Percentiles rank a stretch among this genome's conserved stretches.
phyloP scores from a whole-genome alignment of 2,113 vertebrate genomes.

The Hymenochirus boettgeri region DNA sequence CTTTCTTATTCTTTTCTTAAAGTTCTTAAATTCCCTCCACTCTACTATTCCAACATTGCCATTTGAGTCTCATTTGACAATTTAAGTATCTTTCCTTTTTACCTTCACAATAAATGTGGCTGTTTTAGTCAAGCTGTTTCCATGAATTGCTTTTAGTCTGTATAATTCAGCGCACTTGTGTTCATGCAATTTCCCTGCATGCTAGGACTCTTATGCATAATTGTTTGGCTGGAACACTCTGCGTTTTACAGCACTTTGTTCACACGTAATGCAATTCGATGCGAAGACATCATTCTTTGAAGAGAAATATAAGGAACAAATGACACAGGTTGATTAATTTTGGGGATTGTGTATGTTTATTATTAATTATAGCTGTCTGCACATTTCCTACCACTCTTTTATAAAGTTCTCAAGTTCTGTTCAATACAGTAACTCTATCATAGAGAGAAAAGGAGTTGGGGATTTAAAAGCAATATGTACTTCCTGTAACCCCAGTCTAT shows the following conservation, averaged over 20 bases:
- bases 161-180: conserved; percentile 30
- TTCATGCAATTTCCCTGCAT: conserved; percentile 41
- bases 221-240: conserved; percentile 38
- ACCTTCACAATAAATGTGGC: conserved; percentile 16
- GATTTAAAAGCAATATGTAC: too few species aligned
- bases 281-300: conserved; percentile 19
- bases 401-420: too few species aligned
- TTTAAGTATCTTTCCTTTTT: conserved; percentile 23
- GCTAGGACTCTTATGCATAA: conserved; percentile 41
- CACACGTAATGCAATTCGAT: conserved; percentile 22
- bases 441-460: too few species aligned
- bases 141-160: conserved; percentile 39
- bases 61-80: conserved; percentile 21
- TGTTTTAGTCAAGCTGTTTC: conserved; percentile 42
- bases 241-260: conserved; percentile 35
- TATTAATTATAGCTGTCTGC: background rate
- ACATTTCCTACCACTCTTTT: background rate
- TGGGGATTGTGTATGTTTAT: background rate
- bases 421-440: too few species aligned
- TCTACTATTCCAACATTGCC: too few species aligned
- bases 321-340: background rate
- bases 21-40: too few species aligned
- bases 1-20: too few species aligned
- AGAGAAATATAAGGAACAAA: background rate
- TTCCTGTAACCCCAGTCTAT: too few species aligned